Evolutionary conservation across 2,797 vertebrate species (phyloP).

Genomic region (Phrynocephalus forsythii): DNA sequence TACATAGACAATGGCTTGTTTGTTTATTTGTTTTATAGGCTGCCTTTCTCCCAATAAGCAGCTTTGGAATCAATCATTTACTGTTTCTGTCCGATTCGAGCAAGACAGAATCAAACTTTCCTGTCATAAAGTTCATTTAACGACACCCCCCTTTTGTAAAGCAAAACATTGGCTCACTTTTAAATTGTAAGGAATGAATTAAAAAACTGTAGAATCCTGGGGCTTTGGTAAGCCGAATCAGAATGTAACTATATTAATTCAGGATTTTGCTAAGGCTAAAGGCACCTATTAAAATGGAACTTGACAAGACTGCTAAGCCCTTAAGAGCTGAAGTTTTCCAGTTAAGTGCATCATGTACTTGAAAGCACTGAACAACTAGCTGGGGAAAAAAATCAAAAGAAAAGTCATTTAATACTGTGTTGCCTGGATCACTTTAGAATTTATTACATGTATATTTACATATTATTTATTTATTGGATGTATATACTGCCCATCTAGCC

Average conservation of each 20-base stretch:
- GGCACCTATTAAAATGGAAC: constrained; percentile 14
- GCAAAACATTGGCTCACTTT: background rate
- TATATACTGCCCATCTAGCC: too few relatives aligned
- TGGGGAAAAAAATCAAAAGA: background rate
- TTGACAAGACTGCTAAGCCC: constrained; percentile 13
- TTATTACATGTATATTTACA: constrained; percentile 3
- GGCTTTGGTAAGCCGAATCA: background rate
- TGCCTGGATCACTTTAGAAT: background rate
- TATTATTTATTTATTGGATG: background rate
- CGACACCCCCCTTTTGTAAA: background rate
- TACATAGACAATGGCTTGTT: too few relatives aligned
- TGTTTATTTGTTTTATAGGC: too few relatives aligned
- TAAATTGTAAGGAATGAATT: background rate
- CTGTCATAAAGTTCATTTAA: background rate
- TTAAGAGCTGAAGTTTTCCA: constrained; percentile 25
- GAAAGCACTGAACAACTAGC: constrained; percentile 14
- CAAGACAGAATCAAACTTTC: background rate
- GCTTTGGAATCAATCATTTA: too few relatives aligned
- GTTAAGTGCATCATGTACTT: constrained; percentile 11
- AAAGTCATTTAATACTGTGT: background rate
- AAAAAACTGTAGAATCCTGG: constrained; percentile 5
- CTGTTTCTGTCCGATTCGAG: background rate
- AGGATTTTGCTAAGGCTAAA: constrained; percentile 8
- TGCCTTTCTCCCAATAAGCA: too few relatives aligned
- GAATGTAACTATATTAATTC: constrained; percentile 13